Conservation (phyloP, 2,113 vertebrate genomes). For the Struthidea cinerea region DNA sequence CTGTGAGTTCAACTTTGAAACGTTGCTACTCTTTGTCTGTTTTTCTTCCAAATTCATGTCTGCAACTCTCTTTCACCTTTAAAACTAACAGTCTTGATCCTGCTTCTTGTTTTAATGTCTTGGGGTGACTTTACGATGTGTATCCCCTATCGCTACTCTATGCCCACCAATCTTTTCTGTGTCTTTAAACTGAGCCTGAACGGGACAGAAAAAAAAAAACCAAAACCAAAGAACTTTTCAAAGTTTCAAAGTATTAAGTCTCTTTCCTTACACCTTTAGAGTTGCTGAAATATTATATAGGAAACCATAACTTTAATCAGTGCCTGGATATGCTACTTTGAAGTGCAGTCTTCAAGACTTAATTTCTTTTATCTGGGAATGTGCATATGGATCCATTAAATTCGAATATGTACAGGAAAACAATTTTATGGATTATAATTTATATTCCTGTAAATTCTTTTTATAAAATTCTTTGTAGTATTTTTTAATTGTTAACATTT, state of each 20-base stretch:
- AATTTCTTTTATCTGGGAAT: neutral
- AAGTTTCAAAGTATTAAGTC: neutral
- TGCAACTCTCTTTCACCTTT: rapidly evolving
- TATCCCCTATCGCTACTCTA: no score
- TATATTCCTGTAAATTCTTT: neutral
- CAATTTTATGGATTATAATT: neutral
- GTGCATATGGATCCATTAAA: neutral
- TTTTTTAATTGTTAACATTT: neutral
- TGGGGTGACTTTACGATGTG: no score
- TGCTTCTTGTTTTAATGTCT: neutral
- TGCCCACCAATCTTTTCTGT: no score
- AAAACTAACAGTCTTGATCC: neutral
- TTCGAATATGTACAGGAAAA: neutral
- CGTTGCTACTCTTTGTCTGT: neutral
- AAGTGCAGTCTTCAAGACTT: neutral
- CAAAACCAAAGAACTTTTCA: no score
- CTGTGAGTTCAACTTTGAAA: neutral
- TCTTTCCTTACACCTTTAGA: neutral
- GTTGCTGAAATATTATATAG: neutral
- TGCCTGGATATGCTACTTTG: neutral
- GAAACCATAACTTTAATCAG: neutral
- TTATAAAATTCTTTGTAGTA: neutral
- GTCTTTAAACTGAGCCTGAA: no score
- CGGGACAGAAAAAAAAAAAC: no score
- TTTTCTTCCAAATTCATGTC: neutral